A percentile compares a stretch with the other conserved stretches of the same genome.
Evolutionary conservation across 2,888 invertebrate genomes (phyloP).

Genomic region (Mechanitis messenoides): DNA sequence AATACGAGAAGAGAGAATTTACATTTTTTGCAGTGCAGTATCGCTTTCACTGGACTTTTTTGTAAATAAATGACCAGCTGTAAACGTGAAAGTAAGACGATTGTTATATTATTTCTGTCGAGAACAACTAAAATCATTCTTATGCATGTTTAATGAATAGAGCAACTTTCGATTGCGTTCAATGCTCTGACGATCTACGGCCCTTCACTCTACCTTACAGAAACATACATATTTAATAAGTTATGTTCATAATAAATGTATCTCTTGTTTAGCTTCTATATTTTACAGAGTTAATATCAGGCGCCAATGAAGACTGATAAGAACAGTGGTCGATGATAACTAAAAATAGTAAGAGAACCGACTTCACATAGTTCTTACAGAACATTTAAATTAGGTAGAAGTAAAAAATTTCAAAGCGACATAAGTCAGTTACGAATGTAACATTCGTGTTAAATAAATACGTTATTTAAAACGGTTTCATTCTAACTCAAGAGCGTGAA

Average conservation of each 20-base stretch:
- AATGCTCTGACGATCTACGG: slow-evolving; percentile 35
- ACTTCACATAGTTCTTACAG: neutral
- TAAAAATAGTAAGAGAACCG: too few species aligned
- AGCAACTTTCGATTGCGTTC: slow-evolving; percentile 45
- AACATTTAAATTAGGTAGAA: neutral
- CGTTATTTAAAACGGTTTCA: too few species aligned
- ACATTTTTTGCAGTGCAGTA: slow-evolving; percentile 70
- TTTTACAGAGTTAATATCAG: too few species aligned
- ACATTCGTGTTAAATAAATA: too few species aligned
- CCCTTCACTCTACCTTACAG: too few species aligned
- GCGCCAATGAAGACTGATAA: too few species aligned
- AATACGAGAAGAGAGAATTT: slow-evolving; percentile 68
- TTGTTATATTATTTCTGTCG: slow-evolving; percentile 47
- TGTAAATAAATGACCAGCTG: slow-evolving; percentile 61
- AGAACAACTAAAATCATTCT: slow-evolving; percentile 45
- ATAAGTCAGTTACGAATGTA: too few species aligned
- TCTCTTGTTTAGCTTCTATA: too few species aligned
- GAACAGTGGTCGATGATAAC: too few species aligned
- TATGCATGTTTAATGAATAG: slow-evolving; percentile 52
- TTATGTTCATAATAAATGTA: too few species aligned
- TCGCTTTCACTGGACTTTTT: slow-evolving; percentile 71
- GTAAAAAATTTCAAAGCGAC: neutral
- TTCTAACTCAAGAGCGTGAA: slow-evolving; percentile 20
- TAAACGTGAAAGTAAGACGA: slow-evolving; percentile 70
- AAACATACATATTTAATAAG: too few species aligned